Evolutionary conservation across 2,113 vertebrate genomes (phyloP), one percentile per base, ranked within the genome.

Genomic region (Sapajus apella): DNA sequence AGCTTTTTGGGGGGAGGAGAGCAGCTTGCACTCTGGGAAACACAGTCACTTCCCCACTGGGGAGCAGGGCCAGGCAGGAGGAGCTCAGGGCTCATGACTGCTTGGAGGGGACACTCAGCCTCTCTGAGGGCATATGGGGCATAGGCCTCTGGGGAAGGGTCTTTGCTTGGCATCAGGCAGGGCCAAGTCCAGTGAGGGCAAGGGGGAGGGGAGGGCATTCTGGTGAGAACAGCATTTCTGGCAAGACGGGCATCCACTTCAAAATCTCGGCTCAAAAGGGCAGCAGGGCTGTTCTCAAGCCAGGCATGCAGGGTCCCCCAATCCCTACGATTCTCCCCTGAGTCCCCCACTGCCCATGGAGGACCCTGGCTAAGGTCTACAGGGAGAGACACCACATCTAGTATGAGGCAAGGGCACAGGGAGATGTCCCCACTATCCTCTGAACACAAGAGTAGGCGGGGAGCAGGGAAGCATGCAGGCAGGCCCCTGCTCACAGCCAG

Each of bases 211-310:
- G 32, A 64, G 82, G 72, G 23, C 95, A 61, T 92, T 92, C 98
- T 76, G 97, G 98, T 23, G 98, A 98, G 98, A 98, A 98, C 98
- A 98, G 98, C 93, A 93, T 95, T 98, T 98, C 98, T 98, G 99
- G 99, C 98, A 99, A 99, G 99, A 99, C 88, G 52, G 98, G 98
- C 98, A 98, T 99, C 98, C 98, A 98, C 98, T 98, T 98, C 98
- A 98, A 97, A 96, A 97, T 86, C 83, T 96, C 83, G 98, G 98
- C 98, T 98, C 98, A 98, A 97, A 98, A 96, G 95, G 92, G 90
- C 86, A 96, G 92, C 58, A 89, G 96, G 92, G 94, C 90, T 97
- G 97, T 97, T 98, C 98, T 98, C 98, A 64, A 92, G 92, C 96
- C 97, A 95, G 95, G 77, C 17, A 30, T 11, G 52, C 0, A 45